A percentile compares a stretch with the other conserved stretches of the same genome.
Evolutionary conservation across 2,113 vertebrate genomes (phyloP).

Genomic region (Illadopsis cleaveri): DNA sequence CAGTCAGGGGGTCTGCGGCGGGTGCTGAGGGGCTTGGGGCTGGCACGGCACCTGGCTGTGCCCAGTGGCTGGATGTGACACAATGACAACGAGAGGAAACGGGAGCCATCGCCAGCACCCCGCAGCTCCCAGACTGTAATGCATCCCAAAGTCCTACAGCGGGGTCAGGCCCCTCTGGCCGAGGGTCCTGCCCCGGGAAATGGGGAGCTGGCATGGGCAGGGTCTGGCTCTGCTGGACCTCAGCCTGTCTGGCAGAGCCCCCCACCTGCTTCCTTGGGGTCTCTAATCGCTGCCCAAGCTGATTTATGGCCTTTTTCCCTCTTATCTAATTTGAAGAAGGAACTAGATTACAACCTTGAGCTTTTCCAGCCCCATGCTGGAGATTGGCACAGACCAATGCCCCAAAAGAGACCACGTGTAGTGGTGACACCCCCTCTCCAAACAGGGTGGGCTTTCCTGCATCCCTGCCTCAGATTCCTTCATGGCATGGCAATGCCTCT

Average conservation of each 20-base stretch:
- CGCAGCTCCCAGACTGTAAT: fast-evolving
- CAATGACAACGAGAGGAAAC: fast-evolving
- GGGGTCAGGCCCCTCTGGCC: background rate
- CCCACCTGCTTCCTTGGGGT: background rate
- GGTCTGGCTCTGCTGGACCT: fast-evolving
- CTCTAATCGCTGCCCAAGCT: background rate
- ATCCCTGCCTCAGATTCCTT: background rate
- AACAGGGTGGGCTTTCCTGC: background rate
- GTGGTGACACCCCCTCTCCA: background rate
- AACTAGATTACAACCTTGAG: constrained; percentile 52
- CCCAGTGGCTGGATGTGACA: background rate
- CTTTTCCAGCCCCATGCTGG: background rate
- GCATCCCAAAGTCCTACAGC: fast-evolving
- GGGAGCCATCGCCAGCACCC: fast-evolving
- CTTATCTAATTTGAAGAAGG: constrained; percentile 46
- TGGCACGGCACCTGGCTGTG: fast-evolving
- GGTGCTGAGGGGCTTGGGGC: background rate
- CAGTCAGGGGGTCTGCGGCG: fast-evolving
- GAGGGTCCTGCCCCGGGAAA: fast-evolving
- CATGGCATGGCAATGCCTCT: background rate
- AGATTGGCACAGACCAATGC: background rate
- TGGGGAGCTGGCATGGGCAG: background rate
- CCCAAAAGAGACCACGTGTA: fast-evolving
- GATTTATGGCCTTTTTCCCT: constrained; percentile 28
- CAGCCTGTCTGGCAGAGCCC: background rate